Conservation (phyloP, 2,113 vertebrate species). For the Microtus montanus region DNA sequence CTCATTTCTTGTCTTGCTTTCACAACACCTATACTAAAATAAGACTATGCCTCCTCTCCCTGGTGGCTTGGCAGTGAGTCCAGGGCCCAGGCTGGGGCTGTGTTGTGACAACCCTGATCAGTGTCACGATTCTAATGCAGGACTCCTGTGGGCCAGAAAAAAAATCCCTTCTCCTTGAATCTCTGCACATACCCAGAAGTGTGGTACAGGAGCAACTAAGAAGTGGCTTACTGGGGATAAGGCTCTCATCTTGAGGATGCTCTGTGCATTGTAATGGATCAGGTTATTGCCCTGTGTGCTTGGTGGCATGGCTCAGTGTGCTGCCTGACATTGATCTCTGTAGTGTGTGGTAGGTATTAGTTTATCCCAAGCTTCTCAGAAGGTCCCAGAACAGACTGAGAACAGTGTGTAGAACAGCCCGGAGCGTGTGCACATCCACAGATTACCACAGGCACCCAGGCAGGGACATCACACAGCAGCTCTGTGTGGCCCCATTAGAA, state of each 20-base stretch:
- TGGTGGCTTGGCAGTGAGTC: fast-evolving
- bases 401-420: fast-evolving
- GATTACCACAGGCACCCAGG: not conserved
- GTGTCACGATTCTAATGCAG: not conserved
- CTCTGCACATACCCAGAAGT: fast-evolving
- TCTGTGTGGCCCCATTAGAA: not conserved
- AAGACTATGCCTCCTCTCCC: not conserved
- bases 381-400: not conserved
- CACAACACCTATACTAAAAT: not conserved
- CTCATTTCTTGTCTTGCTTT: not conserved
- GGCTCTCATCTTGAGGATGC: not conserved
- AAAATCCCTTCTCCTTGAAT: too few species aligned
- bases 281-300: not conserved
- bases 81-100: not conserved
- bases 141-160: fast-evolving
- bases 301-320: not conserved
- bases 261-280: fast-evolving
- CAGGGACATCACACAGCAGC: not conserved
- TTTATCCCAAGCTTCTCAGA: not conserved
- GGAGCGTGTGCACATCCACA: not conserved
- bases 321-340: not conserved
- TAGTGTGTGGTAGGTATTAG: not conserved
- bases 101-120: fast-evolving
- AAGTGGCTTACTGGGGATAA: not conserved
- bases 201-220: fast-evolving